These are phyloP conservation scores for Trichoplusia ni DNA, from an alignment of 1,140 invertebrate genomes.

Conservation along the genomic window DNA sequence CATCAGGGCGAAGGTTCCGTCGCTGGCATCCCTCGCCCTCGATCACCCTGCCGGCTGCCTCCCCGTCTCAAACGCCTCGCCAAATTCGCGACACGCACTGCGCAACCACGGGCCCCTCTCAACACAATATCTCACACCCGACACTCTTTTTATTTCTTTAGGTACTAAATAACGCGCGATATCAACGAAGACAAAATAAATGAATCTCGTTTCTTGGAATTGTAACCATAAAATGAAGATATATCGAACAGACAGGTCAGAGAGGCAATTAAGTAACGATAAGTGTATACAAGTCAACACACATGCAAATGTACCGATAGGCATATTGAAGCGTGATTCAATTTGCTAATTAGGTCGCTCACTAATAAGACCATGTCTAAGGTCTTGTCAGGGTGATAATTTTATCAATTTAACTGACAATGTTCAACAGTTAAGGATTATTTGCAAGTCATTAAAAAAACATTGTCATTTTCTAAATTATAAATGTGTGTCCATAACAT, in stretches of 20 bases:
- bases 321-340: slow-evolving; percentile 43
- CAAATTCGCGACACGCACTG: slow-evolving; percentile 49
- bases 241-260: slow-evolving; percentile 62
- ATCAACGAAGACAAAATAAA: slow-evolving; percentile 47
- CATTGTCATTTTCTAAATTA: too few relatives aligned
- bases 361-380: slow-evolving; percentile 42
- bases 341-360: slow-evolving; percentile 50
- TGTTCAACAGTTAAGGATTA: not conserved
- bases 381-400: slow-evolving; percentile 36
- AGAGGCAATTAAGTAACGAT: slow-evolving; percentile 58
- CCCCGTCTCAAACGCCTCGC: slow-evolving; percentile 39
- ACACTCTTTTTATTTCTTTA: slow-evolving; percentile 23
- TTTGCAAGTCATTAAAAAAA: too few relatives aligned
- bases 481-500: slow-evolving; percentile 2
- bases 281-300: slow-evolving; percentile 45
- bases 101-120: slow-evolving; percentile 39
- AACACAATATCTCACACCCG: slow-evolving; percentile 32
- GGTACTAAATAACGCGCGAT: slow-evolving; percentile 11
- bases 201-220: slow-evolving; percentile 52
- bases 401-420: slow-evolving; percentile 31
- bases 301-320: slow-evolving; percentile 40
- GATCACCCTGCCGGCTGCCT: slow-evolving; percentile 37
- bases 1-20: slow-evolving; percentile 50
- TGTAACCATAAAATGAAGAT: slow-evolving; percentile 44
- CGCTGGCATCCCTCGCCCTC: slow-evolving; percentile 51